Conservation (phyloP, 2,797 vertebrate genomes). For the Protonibea diacanthus region DNA sequence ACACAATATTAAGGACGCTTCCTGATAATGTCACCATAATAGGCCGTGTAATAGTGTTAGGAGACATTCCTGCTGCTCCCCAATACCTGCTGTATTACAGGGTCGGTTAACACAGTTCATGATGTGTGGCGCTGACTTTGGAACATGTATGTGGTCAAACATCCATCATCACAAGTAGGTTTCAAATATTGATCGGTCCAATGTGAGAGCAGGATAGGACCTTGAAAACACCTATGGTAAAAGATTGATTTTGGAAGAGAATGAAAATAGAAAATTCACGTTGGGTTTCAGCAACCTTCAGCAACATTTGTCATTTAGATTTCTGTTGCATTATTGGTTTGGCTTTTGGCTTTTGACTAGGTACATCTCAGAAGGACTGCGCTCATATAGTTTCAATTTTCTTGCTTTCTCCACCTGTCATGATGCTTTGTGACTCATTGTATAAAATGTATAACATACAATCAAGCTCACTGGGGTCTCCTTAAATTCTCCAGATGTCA, state of each 20-base stretch:
- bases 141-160: slow-evolving; percentile 30
- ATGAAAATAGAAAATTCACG: slow-evolving; percentile 22
- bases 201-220: slow-evolving; percentile 21
- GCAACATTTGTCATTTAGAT: not conserved
- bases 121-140: slow-evolving; percentile 20
- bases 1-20: slow-evolving; percentile 13
- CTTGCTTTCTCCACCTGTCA: not conserved
- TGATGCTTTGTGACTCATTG: not conserved
- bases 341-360: not conserved
- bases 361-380: not conserved
- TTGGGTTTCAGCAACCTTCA: not conserved
- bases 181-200: slow-evolving; percentile 52
- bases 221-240: slow-evolving; percentile 26
- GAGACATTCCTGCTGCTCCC: slow-evolving; percentile 1
- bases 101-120: slow-evolving; percentile 7
- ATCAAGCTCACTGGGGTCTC: slow-evolving; percentile 2
- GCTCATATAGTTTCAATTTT: not conserved
- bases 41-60: slow-evolving; percentile 25
- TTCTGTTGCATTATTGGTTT: not conserved
- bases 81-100: not conserved
- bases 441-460: not conserved
- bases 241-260: slow-evolving; percentile 13
- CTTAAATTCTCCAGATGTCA: no score
- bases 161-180: slow-evolving; percentile 44
- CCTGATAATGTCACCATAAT: slow-evolving; percentile 36